These are phyloP conservation scores for Ariopsis seemanni DNA, from an alignment of 2,113 vertebrate species.

Conservation along the genomic window DNA sequence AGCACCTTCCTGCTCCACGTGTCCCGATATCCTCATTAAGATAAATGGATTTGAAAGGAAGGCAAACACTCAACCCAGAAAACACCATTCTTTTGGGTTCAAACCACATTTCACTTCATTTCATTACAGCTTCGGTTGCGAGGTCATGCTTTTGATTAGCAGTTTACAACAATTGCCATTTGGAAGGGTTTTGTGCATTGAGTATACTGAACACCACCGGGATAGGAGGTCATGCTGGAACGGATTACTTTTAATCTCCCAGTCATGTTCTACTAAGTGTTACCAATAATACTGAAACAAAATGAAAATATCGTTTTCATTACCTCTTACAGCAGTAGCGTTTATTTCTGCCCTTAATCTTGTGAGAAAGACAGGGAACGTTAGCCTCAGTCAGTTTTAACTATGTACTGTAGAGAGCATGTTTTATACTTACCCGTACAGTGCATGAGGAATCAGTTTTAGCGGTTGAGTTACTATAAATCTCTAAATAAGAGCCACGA, in stretches of 20 bases:
- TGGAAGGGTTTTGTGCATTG: background rate
- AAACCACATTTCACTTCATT: background rate
- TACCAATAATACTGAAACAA: background rate
- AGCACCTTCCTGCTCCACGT: conserved; percentile 45
- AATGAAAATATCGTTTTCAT: background rate
- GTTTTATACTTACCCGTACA: conserved; percentile 5
- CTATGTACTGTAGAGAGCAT: background rate
- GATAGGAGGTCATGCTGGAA: background rate
- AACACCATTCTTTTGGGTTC: background rate
- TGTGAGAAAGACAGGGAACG: background rate
- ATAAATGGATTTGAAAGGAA: conserved; percentile 16
- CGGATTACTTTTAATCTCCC: background rate
- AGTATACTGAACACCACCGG: background rate
- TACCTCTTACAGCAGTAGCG: background rate
- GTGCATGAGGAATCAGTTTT: conserved; percentile 16
- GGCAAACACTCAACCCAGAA: background rate
- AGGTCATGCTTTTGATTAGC: conserved; percentile 10
- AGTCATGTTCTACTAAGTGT: background rate
- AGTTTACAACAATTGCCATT: background rate
- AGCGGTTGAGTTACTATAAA: background rate
- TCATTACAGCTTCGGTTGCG: background rate
- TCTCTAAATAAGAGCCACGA: background rate
- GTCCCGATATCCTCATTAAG: background rate
- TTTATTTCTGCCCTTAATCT: background rate
- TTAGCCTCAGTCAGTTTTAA: background rate